A percentile compares a stretch with the other conserved stretches of the same genome.
Evolutionary conservation across 2,797 vertebrate genomes (phyloP).

Genomic region (Staurois parvus): DNA sequence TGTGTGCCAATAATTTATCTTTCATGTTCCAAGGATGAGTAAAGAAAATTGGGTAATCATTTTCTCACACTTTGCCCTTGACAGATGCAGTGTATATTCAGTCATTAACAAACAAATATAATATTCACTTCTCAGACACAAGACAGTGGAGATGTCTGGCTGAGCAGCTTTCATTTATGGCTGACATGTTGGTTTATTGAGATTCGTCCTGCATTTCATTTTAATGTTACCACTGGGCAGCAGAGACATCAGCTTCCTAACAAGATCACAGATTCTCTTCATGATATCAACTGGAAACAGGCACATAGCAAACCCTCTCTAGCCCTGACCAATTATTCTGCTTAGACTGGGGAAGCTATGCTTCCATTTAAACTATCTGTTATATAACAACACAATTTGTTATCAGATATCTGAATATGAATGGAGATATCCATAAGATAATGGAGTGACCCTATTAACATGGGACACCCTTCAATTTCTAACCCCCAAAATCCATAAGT

Average conservation of each 20-base stretch:
- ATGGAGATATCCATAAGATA: not conserved
- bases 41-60: not conserved
- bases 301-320: not conserved
- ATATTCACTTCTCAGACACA: not conserved
- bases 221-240: not conserved
- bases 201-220: not conserved
- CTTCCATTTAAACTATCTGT: not conserved
- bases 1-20: not conserved
- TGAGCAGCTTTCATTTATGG: not conserved
- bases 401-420: no score
- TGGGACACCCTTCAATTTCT: not conserved
- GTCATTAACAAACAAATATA: slow-evolving; percentile 1
- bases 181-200: not conserved
- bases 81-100: not conserved
- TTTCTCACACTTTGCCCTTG: not conserved
- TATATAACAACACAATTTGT: not conserved
- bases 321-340: slow-evolving; percentile 18
- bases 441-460: not conserved
- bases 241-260: not conserved
- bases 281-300: slow-evolving; percentile 7
- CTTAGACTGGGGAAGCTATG: slow-evolving; percentile 1
- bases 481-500: no score
- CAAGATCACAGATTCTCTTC: slow-evolving; percentile 11
- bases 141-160: slow-evolving; percentile 4
- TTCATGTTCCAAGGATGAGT: slow-evolving; percentile 1